Conservation (phyloP, 2,797 vertebrate species). For the Chiroxiphia lanceolata region DNA sequence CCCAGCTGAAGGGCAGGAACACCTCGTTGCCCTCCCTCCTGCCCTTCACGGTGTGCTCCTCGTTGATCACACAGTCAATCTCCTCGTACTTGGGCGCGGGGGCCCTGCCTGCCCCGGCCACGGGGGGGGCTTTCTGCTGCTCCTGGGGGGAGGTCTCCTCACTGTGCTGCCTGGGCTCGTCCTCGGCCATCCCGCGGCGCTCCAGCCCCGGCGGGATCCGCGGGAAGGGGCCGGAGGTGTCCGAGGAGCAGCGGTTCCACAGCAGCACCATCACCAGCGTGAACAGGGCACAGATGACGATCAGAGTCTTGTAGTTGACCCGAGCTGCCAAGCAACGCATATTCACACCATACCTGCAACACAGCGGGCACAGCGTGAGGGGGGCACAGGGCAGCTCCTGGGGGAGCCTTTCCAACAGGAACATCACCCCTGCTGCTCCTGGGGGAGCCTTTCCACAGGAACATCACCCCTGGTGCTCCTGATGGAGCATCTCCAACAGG, state of each 20-base stretch:
- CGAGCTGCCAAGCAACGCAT: slow-evolving; percentile 98
- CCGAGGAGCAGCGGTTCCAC: slow-evolving; percentile 92
- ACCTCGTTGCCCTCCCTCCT: slow-evolving; percentile 88
- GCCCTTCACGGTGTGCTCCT: slow-evolving; percentile 90
- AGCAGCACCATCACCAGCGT: slow-evolving; percentile 90
- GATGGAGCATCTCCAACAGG: no score
- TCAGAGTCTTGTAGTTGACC: slow-evolving; percentile 97
- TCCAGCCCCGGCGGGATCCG: slow-evolving; percentile 49
- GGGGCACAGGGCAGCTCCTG: not conserved
- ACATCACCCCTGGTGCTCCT: no score
- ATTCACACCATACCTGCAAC: slow-evolving; percentile 82
- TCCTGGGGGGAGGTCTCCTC: not conserved
- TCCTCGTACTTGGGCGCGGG: slow-evolving; percentile 83
- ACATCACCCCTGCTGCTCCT: no score
- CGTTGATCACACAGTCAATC: slow-evolving; percentile 96
- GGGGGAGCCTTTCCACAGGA: no score
- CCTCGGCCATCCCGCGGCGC: not conserved
- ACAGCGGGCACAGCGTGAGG: not conserved
- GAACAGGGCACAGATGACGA: slow-evolving; percentile 92
- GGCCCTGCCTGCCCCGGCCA: not conserved
- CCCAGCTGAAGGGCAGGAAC: slow-evolving; percentile 94
- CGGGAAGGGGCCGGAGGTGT: slow-evolving; percentile 66
- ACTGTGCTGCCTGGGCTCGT: no score
- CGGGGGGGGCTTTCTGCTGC: slow-evolving; percentile 83
- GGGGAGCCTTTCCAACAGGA: no score